phyloP scores from a whole-genome alignment of 2,113 vertebrate species.

The Pandion haliaetus region DNA sequence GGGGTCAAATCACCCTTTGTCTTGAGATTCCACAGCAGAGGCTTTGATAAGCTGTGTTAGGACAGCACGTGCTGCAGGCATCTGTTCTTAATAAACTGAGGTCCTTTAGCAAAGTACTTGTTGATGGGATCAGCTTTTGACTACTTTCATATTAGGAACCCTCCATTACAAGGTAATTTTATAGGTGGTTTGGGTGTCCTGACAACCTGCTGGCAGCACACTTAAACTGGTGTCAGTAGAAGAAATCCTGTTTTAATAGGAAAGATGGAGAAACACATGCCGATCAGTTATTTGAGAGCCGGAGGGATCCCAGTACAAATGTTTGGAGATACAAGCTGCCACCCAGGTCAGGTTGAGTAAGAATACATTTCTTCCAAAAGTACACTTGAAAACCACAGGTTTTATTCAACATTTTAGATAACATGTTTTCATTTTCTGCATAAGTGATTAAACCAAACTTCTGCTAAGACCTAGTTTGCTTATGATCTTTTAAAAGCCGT shows the following conservation, averaged over 20 bases:
- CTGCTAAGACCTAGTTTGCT: background rate
- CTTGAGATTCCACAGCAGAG: background rate
- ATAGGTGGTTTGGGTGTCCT: background rate
- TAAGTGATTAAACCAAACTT: background rate
- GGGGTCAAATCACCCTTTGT: accelerated
- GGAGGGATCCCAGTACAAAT: background rate
- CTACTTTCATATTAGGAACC: background rate
- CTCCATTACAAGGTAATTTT: background rate
- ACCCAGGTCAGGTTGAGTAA: background rate
- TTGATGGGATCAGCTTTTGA: background rate
- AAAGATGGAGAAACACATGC: background rate
- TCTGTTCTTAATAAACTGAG: background rate
- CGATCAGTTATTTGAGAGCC: background rate
- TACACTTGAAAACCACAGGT: background rate
- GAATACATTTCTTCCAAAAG: background rate
- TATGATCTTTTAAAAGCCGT: background rate
- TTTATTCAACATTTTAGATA: background rate
- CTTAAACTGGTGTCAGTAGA: background rate
- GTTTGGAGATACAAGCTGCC: background rate
- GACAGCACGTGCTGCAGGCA: background rate
- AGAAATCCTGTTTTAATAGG: background rate
- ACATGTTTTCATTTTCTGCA: background rate
- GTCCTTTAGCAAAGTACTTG: background rate
- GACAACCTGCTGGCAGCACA: background rate
- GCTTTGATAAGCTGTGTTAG: background rate